Base-by-base conservation (phyloP, 1,140 invertebrate species). In the Lasaia peninsularis region DNA sequence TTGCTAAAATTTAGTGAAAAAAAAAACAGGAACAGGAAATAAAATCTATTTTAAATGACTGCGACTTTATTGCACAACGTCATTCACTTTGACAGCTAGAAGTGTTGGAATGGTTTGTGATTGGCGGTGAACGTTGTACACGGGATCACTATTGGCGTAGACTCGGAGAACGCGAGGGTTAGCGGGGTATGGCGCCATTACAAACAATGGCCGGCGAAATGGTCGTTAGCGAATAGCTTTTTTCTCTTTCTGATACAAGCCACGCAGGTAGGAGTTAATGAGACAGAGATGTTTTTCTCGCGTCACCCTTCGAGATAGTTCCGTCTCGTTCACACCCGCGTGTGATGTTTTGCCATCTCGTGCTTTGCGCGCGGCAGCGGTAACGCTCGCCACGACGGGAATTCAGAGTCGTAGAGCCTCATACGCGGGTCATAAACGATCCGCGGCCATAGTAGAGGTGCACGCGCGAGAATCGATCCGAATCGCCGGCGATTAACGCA, bases 351-450 rank as follows among this genome's bases (percentile, higher is more conserved):
- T 63, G 77, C 74, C 69, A 67, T 86, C 83, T 79, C 82, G 70
- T 68, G 71, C 69, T 72, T 74, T 71, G 75, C 78, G 73, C 80
- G 79, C 83, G 82, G 82, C 80, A 75, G 83, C 78, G 81, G 83
- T 82, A 83, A 86, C 78, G 79, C 71, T 83, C 81, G 77, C 80
- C 80, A 78, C 84, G 84, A 80, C 84, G 84, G 83, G 82, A 86
- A 83, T 83, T 80, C 78, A 76, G 80, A 88, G 85, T 85, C 82
- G 82, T 86, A 85, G 85, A 88, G 85, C 80, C 85, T 88, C 85
- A 88, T 88, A 88, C 85, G 85, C 83, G 81, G 83, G 85, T 83
- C 86, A 88, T 88, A 88, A 88, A 86, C 83, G 85, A 88, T 88
- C 81, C 86, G 86, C 85, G 85, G 85, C 85, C 80, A 88, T 86